phyloP scores from a whole-genome alignment of 2,797 vertebrate genomes.

The Epinephelus awoara region DNA sequence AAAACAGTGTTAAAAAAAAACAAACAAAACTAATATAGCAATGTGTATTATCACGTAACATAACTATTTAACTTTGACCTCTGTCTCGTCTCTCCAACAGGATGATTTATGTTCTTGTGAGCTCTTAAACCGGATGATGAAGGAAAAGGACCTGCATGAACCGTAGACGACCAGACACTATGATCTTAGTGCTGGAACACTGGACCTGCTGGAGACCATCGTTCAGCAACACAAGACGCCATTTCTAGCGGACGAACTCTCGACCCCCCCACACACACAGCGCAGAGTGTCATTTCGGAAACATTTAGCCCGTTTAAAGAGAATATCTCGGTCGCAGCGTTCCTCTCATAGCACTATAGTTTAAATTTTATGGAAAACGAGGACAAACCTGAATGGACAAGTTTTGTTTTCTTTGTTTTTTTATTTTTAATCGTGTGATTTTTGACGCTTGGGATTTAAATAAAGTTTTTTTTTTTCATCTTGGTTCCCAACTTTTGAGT shows the following conservation, averaged over 20 bases:
- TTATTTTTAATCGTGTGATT: slow-evolving; percentile 56
- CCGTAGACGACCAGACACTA: slow-evolving; percentile 71
- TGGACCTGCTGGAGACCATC: slow-evolving; percentile 76
- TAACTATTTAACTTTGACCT: not conserved
- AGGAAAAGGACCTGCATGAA: slow-evolving; percentile 64
- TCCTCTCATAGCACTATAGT: slow-evolving; percentile 61
- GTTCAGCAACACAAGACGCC: slow-evolving; percentile 69
- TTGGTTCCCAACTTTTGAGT: slow-evolving; percentile 55
- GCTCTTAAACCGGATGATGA: slow-evolving; percentile 88
- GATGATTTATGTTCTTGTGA: slow-evolving; percentile 99
- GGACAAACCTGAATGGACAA: slow-evolving; percentile 60
- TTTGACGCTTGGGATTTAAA: slow-evolving; percentile 67
- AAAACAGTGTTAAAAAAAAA: too few relatives aligned
- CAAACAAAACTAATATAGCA: not conserved
- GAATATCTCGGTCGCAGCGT: slow-evolving; percentile 56
- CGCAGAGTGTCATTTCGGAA: slow-evolving; percentile 66
- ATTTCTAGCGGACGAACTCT: slow-evolving; percentile 76
- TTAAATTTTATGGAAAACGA: slow-evolving; percentile 55
- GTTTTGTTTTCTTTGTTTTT: slow-evolving; percentile 17
- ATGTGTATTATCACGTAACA: not conserved
- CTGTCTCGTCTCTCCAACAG: slow-evolving; percentile 75
- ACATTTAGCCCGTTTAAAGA: slow-evolving; percentile 68
- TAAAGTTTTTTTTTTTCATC: slow-evolving; percentile 51
- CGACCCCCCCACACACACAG: slow-evolving; percentile 34
- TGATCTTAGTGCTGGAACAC: slow-evolving; percentile 74